Percentiles rank a stretch among this genome's conserved stretches.
Evolutionary conservation across 2,888 invertebrate species (phyloP).

Genomic region (Apotomis turbidana): DNA sequence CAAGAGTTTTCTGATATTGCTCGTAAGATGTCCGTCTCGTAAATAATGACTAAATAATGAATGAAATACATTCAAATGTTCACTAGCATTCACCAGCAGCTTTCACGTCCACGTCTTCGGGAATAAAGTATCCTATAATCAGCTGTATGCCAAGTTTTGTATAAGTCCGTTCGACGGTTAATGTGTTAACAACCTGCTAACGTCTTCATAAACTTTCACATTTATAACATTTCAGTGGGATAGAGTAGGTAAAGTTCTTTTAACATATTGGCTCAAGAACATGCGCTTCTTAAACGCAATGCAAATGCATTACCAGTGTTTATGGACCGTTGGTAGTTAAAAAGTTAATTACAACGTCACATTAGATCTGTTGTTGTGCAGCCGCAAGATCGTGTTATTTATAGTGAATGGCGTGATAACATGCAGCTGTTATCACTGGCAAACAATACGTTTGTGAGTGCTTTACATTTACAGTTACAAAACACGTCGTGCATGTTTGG

Average conservation of each 20-base stretch:
- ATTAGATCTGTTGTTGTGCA: conserved; percentile 39
- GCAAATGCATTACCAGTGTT: conserved; percentile 30
- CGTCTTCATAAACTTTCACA: too few relatives aligned
- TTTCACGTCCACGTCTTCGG: too few relatives aligned
- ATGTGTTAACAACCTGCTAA: too few relatives aligned
- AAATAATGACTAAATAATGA: too few relatives aligned
- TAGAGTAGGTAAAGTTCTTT: not conserved
- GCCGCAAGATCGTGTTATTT: conserved; percentile 54
- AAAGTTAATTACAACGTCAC: conserved; percentile 32
- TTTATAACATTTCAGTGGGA: too few relatives aligned
- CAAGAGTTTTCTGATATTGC: too few relatives aligned
- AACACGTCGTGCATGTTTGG: conserved; percentile 23
- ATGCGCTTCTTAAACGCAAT: not conserved
- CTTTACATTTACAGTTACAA: conserved; percentile 11
- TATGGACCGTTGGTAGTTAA: conserved; percentile 27
- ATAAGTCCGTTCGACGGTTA: too few relatives aligned
- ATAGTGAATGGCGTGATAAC: conserved; percentile 69
- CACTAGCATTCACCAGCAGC: too few relatives aligned
- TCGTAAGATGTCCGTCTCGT: too few relatives aligned
- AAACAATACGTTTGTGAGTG: conserved; percentile 61
- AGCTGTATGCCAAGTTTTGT: too few relatives aligned
- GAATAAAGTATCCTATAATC: too few relatives aligned
- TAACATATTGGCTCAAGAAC: not conserved
- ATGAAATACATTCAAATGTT: too few relatives aligned
- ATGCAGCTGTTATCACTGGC: conserved; percentile 66